Percentiles rank a stretch among this genome's conserved stretches.
Evolutionary conservation across 30 jellyfish, hydroid and myxozoan genomes (phyloP).

Genomic region (Turritopsis rubra): DNA sequence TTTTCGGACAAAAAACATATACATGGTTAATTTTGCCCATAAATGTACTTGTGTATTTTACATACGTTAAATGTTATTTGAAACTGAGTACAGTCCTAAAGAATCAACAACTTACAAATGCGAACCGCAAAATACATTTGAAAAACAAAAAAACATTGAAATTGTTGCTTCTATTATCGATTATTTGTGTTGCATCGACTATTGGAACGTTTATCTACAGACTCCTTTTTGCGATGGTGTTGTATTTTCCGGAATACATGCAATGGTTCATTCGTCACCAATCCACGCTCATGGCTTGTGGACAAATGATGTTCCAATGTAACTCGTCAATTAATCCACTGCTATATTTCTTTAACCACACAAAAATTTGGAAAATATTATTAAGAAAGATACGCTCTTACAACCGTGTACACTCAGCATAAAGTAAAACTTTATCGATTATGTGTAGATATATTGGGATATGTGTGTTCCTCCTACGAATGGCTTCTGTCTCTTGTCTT

Average conservation of each 20-base stretch:
- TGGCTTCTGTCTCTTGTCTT: no score
- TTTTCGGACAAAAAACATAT: not conserved
- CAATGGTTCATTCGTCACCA: not conserved
- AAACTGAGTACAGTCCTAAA: not conserved
- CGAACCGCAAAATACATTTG: not conserved
- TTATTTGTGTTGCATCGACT: not conserved
- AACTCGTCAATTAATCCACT: not conserved
- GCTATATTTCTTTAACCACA: not conserved
- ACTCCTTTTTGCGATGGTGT: not conserved
- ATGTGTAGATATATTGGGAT: no score
- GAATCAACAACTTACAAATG: not conserved
- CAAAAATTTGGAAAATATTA: not conserved
- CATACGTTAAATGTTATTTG: not conserved
- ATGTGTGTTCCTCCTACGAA: no score
- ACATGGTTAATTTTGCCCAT: not conserved
- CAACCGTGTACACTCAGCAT: not conserved
- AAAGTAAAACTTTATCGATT: no score
- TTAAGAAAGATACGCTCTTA: not conserved
- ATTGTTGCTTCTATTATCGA: not conserved
- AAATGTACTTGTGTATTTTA: not conserved
- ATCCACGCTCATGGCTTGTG: not conserved
- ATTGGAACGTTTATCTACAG: not conserved
- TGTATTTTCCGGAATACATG: not conserved
- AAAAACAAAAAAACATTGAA: not conserved
- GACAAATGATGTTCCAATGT: not conserved